Percentiles rank a stretch among this genome's conserved stretches.
phyloP scores from a whole-genome alignment of 2,888 invertebrate species.

The Troides helena region DNA sequence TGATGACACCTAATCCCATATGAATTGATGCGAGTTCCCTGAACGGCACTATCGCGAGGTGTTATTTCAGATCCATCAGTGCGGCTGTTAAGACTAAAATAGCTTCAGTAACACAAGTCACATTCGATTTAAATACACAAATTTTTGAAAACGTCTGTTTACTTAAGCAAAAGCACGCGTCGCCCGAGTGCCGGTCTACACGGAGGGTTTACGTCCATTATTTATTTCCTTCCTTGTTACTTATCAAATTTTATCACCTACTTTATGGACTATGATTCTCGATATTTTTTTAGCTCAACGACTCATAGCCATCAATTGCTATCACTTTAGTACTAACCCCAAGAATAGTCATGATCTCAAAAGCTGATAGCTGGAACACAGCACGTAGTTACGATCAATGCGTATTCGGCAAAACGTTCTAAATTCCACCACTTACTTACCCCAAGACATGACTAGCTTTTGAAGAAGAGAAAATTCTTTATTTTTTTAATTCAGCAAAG shows the following conservation, averaged over 20 bases:
- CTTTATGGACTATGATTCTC: background rate
- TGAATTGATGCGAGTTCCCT: slow-evolving; percentile 75
- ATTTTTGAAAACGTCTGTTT: slow-evolving; percentile 79
- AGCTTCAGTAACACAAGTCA: slow-evolving; percentile 75
- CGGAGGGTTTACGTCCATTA: slow-evolving; percentile 35
- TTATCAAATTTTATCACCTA: slow-evolving; percentile 3
- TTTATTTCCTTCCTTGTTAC: slow-evolving; percentile 34
- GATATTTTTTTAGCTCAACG: too few relatives aligned
- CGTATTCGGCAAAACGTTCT: too few relatives aligned
- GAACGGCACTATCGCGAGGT: slow-evolving; percentile 64
- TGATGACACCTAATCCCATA: slow-evolving; percentile 79
- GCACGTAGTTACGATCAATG: too few relatives aligned
- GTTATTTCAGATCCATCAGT: slow-evolving; percentile 74
- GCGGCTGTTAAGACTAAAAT: slow-evolving; percentile 73
- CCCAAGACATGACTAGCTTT: too few relatives aligned
- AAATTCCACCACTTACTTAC: too few relatives aligned
- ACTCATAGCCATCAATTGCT: too few relatives aligned
- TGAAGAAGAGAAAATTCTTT: too few relatives aligned
- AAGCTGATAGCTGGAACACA: too few relatives aligned
- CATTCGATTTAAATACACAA: slow-evolving; percentile 79
- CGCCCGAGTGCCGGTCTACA: slow-evolving; percentile 36
- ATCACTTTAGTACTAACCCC: too few relatives aligned
- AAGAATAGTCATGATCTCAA: too few relatives aligned
- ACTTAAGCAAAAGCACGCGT: slow-evolving; percentile 73
- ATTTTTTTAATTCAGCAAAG: too few relatives aligned